A percentile compares a stretch with the other conserved stretches of the same genome.
Conservation (phyloP, 2,888 invertebrate genomes). For the Lithosia quadra region DNA sequence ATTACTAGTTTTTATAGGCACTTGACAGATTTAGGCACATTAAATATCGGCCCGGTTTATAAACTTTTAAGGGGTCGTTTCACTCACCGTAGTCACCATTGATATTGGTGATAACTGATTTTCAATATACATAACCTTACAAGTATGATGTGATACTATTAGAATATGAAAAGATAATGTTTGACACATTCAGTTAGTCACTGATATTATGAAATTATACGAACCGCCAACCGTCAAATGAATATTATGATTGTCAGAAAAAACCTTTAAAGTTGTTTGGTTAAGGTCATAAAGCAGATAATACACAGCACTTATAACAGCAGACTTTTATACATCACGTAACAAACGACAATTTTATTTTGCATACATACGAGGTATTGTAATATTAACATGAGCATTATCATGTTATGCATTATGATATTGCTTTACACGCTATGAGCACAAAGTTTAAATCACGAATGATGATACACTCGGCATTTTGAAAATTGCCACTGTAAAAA, state of each 20-base stretch:
- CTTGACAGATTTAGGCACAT: no score
- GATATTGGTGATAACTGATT: no score
- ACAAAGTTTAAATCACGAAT: conserved; percentile 32
- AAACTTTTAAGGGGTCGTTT: no score
- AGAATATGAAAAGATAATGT: no score
- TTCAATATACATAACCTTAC: no score
- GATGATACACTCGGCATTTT: conserved; percentile 18
- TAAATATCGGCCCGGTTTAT: no score
- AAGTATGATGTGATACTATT: no score
- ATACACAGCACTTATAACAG: background rate
- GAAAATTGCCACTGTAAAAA: conserved; percentile 18
- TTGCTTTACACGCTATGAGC: conserved; percentile 30
- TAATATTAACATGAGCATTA: conserved; percentile 37
- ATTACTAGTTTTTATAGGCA: no score
- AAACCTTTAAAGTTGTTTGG: background rate
- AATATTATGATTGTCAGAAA: no score
- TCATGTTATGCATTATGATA: conserved; percentile 38
- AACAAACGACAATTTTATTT: conserved; percentile 28
- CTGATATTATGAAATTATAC: background rate
- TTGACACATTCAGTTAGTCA: background rate
- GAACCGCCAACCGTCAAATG: background rate
- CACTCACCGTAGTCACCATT: no score
- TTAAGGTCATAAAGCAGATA: background rate
- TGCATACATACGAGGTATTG: conserved; percentile 29
- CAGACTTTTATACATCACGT: conserved; percentile 5